Base-by-base conservation (phyloP, 2,888 invertebrate species). In the Drosophila sordidula region DNA sequence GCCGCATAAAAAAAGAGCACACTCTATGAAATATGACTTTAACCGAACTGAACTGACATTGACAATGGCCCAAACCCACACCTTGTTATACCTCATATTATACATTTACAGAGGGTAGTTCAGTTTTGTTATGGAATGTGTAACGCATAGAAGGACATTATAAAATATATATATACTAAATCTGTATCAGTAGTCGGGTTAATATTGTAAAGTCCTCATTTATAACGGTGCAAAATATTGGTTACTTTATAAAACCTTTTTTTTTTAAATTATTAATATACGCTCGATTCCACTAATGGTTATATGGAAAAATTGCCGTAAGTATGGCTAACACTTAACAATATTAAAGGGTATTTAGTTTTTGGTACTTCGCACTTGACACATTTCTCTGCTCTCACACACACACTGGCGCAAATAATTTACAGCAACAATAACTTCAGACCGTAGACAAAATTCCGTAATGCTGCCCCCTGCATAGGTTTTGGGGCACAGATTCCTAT, bases 1-100 rank as follows among this genome's bases (percentile, higher is more conserved):
- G 47, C 14, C 39, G 8, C 26, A 44, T 25, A 52, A 67, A 56
- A 49, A 57, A 50, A 61, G 49, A 45, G 44, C 66, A 51, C 65
- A 51, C 41, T 61, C 49, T 64, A 68, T 85, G 75, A 85, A 72
- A 79, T 82, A 84, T 80, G 72, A 54, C 59, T 66, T 65, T 18
- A 65, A 61, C 67, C 56, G 26, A 61, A 66, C 68, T 71, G 26
- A 61, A 66, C 71, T 78, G 81, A 78, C 78, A 78, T 69, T 78
- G 70, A 56, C 78, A 73, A 62, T 46, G 46, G 50, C 39, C 3
- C n/a, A n/a, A 4, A 8, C 11, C 8, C 14, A 18, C 18, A 18
- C 6, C 8, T 0, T 29, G 29, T 29, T 29, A 2, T 6, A 26
- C 46, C 38, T n/a, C 22, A 39, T 22, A 34, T 32, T 12, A 18